A percentile compares a stretch with the other conserved stretches of the same genome.
These are phyloP conservation scores for Callorhinus ursinus DNA, from an alignment of 2,113 vertebrate species.

Conservation along the genomic window DNA sequence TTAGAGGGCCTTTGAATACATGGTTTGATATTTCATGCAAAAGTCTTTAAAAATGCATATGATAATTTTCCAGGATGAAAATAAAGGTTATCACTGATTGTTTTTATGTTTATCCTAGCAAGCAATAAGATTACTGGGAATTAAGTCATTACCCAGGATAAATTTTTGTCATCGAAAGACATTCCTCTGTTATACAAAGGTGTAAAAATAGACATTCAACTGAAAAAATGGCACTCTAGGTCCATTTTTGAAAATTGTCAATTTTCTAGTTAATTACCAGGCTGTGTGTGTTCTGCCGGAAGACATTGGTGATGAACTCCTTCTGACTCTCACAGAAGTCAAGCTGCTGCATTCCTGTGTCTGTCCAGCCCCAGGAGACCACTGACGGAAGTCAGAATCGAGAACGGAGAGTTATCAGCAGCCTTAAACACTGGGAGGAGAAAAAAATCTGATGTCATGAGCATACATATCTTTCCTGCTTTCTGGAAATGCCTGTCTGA, in stretches of 20 bases:
- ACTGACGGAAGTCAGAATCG: background rate
- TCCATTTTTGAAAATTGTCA: conserved; percentile 1
- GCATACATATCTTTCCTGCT: background rate
- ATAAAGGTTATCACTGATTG: conserved; percentile 48
- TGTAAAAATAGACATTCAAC: background rate
- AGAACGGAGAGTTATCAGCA: background rate
- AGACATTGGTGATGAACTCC: background rate
- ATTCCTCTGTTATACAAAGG: background rate
- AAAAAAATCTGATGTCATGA: background rate
- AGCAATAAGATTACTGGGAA: background rate
- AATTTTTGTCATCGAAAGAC: conserved; percentile 3
- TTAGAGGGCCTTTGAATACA: conserved; percentile 18
- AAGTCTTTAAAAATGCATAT: conserved; percentile 46
- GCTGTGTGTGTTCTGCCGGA: background rate
- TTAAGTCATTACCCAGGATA: background rate
- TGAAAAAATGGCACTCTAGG: background rate
- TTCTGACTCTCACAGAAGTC: background rate
- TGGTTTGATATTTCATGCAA: conserved; percentile 43
- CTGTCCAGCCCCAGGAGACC: background rate
- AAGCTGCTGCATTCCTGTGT: background rate
- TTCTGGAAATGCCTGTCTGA: background rate
- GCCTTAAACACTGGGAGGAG: background rate
- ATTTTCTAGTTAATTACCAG: conserved; percentile 22
- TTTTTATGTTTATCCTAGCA: conserved; percentile 29
- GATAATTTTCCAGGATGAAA: conserved; percentile 24